Percentiles rank a stretch among this genome's conserved stretches.
phyloP scores from a whole-genome alignment of 2,888 invertebrate genomes.

The Eumacrocentrus americanus region DNA sequence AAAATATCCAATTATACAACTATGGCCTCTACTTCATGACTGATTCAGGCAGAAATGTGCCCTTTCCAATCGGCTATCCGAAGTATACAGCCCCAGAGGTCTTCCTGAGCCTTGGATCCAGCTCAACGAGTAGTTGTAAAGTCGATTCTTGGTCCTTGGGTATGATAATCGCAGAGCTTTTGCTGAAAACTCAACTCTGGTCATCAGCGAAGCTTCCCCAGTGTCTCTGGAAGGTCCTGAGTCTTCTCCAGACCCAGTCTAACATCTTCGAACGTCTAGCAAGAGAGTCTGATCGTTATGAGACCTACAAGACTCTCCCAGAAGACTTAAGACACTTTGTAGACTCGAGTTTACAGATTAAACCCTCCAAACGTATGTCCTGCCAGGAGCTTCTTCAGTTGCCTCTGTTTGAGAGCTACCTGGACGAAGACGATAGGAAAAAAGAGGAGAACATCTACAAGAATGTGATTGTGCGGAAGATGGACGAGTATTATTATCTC shows the following conservation, averaged over 20 bases:
- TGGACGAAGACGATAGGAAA: constrained; percentile 43
- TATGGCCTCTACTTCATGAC: constrained; percentile 96
- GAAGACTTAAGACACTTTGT: constrained; percentile 68
- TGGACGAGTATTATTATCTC: constrained; percentile 89
- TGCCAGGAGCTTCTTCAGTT: constrained; percentile 68
- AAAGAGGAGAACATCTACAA: constrained; percentile 59
- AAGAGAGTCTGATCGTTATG: constrained; percentile 76
- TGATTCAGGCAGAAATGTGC: constrained; percentile 81
- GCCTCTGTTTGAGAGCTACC: constrained; percentile 63
- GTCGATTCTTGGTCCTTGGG: constrained; percentile 95
- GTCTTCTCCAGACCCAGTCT: constrained; percentile 69
- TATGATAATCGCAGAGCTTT: constrained; percentile 83
- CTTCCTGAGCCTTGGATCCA: constrained; percentile 66
- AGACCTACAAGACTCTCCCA: constrained; percentile 66
- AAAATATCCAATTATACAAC: constrained; percentile 84
- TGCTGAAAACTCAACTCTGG: constrained; percentile 76
- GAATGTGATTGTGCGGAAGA: constrained; percentile 62
- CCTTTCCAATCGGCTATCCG: constrained; percentile 86
- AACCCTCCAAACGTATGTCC: constrained; percentile 69
- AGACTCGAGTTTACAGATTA: constrained; percentile 74
- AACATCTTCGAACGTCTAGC: constrained; percentile 75
- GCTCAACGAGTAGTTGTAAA: constrained; percentile 71
- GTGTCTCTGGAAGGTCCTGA: constrained; percentile 76
- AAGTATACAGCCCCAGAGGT: constrained; percentile 85
- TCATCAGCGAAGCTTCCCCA: constrained; percentile 75